Evolutionary conservation across 2,888 invertebrate genomes (phyloP).

Genomic region (Hydropsyche betteni): DNA sequence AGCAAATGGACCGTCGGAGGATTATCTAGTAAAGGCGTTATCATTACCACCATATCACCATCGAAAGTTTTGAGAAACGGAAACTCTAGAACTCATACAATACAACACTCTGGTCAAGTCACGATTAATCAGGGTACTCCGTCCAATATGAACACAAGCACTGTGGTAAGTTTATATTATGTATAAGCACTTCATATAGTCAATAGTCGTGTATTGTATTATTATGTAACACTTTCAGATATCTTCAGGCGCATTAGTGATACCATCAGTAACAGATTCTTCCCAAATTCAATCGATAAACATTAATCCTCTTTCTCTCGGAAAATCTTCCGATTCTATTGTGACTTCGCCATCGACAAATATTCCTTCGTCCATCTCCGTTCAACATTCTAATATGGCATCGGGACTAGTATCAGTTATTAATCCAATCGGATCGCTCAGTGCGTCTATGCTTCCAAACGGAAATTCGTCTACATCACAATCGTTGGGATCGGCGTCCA

Average conservation of each 20-base stretch:
- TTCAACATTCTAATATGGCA: conserved; percentile 61
- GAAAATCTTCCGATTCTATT: conserved; percentile 60
- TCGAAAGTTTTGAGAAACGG: conserved; percentile 54
- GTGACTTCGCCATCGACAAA: conserved; percentile 55
- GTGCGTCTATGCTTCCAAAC: conserved; percentile 49
- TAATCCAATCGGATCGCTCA: conserved; percentile 45
- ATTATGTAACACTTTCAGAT: conserved; percentile 54
- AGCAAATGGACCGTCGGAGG: conserved; percentile 48
- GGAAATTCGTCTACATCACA: conserved; percentile 51
- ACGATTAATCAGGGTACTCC: conserved; percentile 48
- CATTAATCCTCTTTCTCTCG: conserved; percentile 59
- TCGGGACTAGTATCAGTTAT: conserved; percentile 59
- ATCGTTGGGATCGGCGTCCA: conserved; percentile 50
- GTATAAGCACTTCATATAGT: too few species aligned
- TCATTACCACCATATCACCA: conserved; percentile 72
- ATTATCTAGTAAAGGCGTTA: conserved; percentile 60
- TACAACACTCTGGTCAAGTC: conserved; percentile 50
- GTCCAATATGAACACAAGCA: conserved; percentile 43
- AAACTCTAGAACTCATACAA: conserved; percentile 45
- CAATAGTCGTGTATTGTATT: too few species aligned
- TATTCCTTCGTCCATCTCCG: conserved; percentile 57
- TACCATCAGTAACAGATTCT: conserved; percentile 54
- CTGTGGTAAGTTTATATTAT: conserved; percentile 41
- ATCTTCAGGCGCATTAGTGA: conserved; percentile 56
- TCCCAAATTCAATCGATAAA: conserved; percentile 60